Evolutionary conservation across 2,797 vertebrate genomes (phyloP), one percentile per base, ranked within the genome.

Genomic region (Rhynchonycteris naso): DNA sequence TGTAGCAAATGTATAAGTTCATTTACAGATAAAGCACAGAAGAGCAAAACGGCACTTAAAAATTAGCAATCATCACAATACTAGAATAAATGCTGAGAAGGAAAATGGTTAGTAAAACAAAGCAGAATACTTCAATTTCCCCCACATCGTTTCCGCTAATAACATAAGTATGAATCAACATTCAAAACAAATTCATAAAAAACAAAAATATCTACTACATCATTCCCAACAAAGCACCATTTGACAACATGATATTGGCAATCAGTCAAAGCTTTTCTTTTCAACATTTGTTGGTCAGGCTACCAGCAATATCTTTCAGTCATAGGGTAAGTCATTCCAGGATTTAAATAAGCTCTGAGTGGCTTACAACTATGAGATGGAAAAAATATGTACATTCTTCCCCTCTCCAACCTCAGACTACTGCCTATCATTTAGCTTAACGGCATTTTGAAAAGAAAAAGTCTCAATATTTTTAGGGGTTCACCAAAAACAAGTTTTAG

Each of bases 121-220:
- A 95, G 26, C 26, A 58, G 43, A 85, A 92, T 43, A 76, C 22
- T 11, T 72, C 87, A 10, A 14, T 33, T 81, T 66, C 10, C 43
- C 19, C 68, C 76, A 93, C 2, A 63, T 72, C 38, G 79, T 94
- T 92, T 82, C 76, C 84, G 89, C 69, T 86, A 96, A 28, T 63
- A 87, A 63, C 33, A 93, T 69, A 33, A 86, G 65, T 12, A 59
- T 72, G 63, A 96, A n/a, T 96, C 78, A 90, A 92, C 28, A 89
- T 78, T 91, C 26, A 92, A 90, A 71, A n/a, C 50, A 95, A 93
- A 90, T 47, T 78, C 21, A 69, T 21, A 19, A 80, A 90, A 86
- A 91, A 80, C n/a, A 81, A 87, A 92, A 96, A 74, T 33, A 91
- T 22, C 81, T 58, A 80, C 54, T 28, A 74, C 24, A 52, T 59